A percentile compares a stretch with the other conserved stretches of the same genome.
Conservation (phyloP, 1,140 invertebrate species). For the Druon quercuslanigerum region DNA sequence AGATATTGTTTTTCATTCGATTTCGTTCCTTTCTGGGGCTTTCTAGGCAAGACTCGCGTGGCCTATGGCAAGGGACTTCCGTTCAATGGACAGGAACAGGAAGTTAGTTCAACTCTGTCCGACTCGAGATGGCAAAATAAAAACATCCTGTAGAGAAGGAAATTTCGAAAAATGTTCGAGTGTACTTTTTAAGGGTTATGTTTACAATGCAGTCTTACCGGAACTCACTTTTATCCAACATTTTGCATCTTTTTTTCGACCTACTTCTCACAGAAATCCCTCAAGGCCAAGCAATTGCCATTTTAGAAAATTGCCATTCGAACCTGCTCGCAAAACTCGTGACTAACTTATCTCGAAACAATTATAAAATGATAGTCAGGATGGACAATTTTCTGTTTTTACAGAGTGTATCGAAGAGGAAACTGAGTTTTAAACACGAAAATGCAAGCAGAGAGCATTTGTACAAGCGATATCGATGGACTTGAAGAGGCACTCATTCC, state of each 20-base stretch:
- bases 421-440: slow-evolving; percentile 51
- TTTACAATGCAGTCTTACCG: background rate
- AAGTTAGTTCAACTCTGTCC: slow-evolving; percentile 72
- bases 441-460: slow-evolving; percentile 69
- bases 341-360: too few relatives aligned
- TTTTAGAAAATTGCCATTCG: background rate
- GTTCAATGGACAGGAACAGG: slow-evolving; percentile 76
- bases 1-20: slow-evolving; percentile 35
- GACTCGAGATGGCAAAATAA: slow-evolving; percentile 70
- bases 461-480: slow-evolving; percentile 63
- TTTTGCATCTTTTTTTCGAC: background rate
- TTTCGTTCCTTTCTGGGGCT: slow-evolving; percentile 52
- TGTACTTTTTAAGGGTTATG: slow-evolving; percentile 17
- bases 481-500: slow-evolving; percentile 68
- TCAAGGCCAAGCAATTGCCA: slow-evolving; percentile 33
- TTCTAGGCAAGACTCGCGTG: slow-evolving; percentile 57
- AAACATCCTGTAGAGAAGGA: slow-evolving; percentile 72
- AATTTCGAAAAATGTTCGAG: slow-evolving; percentile 57
- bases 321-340: background rate
- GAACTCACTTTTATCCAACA: slow-evolving; percentile 32
- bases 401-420: slow-evolving; percentile 37
- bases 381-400: background rate
- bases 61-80: slow-evolving; percentile 75
- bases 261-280: background rate
- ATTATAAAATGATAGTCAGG: background rate